phyloP scores from a whole-genome alignment of 2,797 vertebrate species.

The Hoplostethus mediterraneus region DNA sequence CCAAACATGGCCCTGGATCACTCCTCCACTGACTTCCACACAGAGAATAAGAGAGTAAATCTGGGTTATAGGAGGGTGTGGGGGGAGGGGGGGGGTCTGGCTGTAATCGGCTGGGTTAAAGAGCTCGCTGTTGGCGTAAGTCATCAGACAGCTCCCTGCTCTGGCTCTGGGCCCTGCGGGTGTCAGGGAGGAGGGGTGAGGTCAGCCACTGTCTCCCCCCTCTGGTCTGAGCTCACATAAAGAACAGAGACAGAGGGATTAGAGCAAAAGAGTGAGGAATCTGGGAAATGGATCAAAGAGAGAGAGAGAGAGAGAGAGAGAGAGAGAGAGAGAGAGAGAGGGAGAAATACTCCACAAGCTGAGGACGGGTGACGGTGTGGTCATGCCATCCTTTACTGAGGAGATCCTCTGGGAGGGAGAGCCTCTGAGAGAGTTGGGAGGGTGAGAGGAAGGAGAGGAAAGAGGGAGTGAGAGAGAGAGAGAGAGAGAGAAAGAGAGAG shows the following conservation, averaged over 20 bases:
- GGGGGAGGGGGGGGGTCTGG: constrained; percentile 16
- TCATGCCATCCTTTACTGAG: constrained; percentile 71
- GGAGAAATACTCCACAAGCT: constrained; percentile 51
- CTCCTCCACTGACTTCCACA: constrained; percentile 32
- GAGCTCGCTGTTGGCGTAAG: constrained; percentile 69
- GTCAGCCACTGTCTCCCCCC: constrained; percentile 65
- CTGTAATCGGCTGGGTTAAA: constrained; percentile 56
- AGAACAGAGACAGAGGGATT: constrained; percentile 30
- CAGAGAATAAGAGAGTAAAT: constrained; percentile 20
- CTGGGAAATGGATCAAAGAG: neutral
- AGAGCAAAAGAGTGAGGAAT: constrained; percentile 4
- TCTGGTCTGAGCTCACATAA: constrained; percentile 43
- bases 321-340: constrained; percentile 17
- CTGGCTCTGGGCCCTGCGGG: constrained; percentile 48
- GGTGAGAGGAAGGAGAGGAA: constrained; percentile 54
- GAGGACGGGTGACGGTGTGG: constrained; percentile 64
- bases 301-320: constrained; percentile 13
- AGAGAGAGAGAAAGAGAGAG: constrained; percentile 31
- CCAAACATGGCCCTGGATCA: constrained; percentile 88
- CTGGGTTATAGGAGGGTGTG: constrained; percentile 27
- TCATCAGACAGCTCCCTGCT: constrained; percentile 77
- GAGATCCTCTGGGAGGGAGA: constrained; percentile 59
- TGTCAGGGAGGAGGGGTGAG: constrained; percentile 50
- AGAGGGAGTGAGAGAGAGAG: constrained; percentile 48
- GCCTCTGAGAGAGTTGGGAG: constrained; percentile 66